phyloP scores from a whole-genome alignment of 2,888 invertebrate species.

The Tipula helvola region DNA sequence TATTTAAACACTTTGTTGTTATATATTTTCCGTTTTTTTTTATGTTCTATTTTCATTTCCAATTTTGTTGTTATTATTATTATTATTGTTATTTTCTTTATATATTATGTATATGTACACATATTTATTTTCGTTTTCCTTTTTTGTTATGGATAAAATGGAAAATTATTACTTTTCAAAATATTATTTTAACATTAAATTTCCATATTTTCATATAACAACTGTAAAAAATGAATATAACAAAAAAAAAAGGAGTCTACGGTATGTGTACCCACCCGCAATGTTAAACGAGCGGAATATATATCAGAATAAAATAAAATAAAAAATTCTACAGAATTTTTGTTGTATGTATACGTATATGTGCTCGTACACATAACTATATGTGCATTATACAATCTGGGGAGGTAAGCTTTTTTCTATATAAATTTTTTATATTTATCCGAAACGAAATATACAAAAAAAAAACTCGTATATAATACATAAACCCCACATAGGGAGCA shows the following conservation, averaged over 20 bases:
- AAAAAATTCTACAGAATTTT: not conserved
- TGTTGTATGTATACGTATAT: not conserved
- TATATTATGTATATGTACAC: not conserved
- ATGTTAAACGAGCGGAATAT: not conserved
- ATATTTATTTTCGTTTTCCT: not conserved
- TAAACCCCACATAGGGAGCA: not conserved
- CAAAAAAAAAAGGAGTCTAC: not conserved
- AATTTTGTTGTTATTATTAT: not conserved
- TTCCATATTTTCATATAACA: constrained; percentile 4
- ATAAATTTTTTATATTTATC: not conserved
- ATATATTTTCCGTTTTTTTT: constrained; percentile 5
- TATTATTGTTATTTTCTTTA: not conserved
- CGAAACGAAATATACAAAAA: not conserved
- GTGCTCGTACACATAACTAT: not conserved
- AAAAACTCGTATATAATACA: not conserved
- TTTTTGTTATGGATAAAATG: not conserved
- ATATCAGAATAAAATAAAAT: not conserved
- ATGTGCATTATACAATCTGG: not conserved
- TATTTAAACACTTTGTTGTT: constrained; percentile 4
- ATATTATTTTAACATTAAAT: constrained; percentile 4
- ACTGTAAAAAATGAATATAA: not conserved
- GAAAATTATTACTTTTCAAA: not conserved
- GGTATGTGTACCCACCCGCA: not conserved
- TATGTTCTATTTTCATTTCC: not conserved
- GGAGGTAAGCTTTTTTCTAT: not conserved